Conservation (phyloP, 2,113 vertebrate species). For the Lethenteron camtschaticum region DNA sequence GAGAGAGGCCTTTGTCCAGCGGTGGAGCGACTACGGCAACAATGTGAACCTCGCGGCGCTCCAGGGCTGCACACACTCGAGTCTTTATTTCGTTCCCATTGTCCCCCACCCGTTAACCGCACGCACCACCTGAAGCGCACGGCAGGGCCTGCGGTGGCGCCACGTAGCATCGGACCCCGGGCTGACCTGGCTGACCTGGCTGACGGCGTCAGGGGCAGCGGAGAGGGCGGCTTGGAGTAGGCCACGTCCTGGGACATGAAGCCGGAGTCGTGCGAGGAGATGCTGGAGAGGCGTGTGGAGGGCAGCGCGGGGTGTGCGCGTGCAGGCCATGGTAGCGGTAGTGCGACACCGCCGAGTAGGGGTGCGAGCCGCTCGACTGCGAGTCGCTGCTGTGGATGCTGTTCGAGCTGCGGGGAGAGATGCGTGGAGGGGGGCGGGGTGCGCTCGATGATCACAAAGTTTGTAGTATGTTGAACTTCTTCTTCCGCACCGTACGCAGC, state of each 20-base stretch:
- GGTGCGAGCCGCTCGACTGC: conserved; percentile 37
- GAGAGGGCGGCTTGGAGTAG: conserved; percentile 84
- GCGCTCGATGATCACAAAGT: no score
- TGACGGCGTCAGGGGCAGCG: conserved; percentile 94
- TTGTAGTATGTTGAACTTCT: no score
- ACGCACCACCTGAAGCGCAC: not conserved
- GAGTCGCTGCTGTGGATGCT: conserved; percentile 59
- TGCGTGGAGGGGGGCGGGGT: no score
- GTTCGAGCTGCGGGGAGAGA: conserved; percentile 17
- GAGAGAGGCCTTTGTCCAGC: no score
- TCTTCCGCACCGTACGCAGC: no score
- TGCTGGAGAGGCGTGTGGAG: conserved; percentile 69
- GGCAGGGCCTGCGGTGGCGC: not conserved
- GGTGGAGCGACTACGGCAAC: no score
- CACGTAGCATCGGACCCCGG: rapidly evolving
- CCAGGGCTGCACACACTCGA: no score
- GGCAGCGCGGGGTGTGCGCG: conserved; percentile 40
- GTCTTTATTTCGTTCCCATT: no score
- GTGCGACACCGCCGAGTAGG: conserved; percentile 52
- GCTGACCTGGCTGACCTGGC: conserved; percentile 37
- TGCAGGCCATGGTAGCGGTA: conserved; percentile 80
- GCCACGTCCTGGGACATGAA: conserved; percentile 78
- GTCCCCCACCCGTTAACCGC: no score
- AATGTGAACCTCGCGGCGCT: no score
- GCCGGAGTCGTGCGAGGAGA: conserved; percentile 91